Conservation (phyloP, 1,140 invertebrate species). For the Armadillidium nasatum region DNA sequence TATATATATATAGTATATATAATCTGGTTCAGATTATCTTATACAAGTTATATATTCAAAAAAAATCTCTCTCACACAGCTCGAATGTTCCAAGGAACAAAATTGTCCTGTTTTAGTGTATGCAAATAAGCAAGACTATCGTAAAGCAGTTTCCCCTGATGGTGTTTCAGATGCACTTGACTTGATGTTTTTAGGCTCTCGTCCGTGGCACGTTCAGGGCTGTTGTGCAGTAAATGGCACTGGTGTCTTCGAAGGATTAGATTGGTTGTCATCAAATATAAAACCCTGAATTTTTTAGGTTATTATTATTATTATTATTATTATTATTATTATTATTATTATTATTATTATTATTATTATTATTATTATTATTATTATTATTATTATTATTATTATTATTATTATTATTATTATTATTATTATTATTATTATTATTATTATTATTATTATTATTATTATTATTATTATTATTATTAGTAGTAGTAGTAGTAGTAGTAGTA, state of each 20-base stretch:
- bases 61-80: slow-evolving; percentile 50
- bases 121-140: slow-evolving; percentile 57
- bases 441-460: neutral
- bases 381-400: neutral
- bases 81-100: slow-evolving; percentile 53
- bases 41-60: too few species aligned
- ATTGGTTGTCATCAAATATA: slow-evolving; percentile 53
- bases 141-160: slow-evolving; percentile 50
- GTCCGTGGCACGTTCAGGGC: slow-evolving; percentile 55
- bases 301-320: too few species aligned
- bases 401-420: neutral
- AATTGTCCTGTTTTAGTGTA: slow-evolving; percentile 54
- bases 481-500: too few species aligned
- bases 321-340: too few species aligned
- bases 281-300: neutral
- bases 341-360: neutral
- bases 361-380: neutral
- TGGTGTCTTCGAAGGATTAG: slow-evolving; percentile 53
- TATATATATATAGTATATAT: too few species aligned
- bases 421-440: neutral
- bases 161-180: slow-evolving; percentile 52
- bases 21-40: too few species aligned
- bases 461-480: too few species aligned
- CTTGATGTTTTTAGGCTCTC: slow-evolving; percentile 33
- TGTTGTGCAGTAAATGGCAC: slow-evolving; percentile 51